Percentiles rank a stretch among this genome's conserved stretches.
phyloP scores from a whole-genome alignment of 2,113 vertebrate species.

The Macquaria ambigua region DNA sequence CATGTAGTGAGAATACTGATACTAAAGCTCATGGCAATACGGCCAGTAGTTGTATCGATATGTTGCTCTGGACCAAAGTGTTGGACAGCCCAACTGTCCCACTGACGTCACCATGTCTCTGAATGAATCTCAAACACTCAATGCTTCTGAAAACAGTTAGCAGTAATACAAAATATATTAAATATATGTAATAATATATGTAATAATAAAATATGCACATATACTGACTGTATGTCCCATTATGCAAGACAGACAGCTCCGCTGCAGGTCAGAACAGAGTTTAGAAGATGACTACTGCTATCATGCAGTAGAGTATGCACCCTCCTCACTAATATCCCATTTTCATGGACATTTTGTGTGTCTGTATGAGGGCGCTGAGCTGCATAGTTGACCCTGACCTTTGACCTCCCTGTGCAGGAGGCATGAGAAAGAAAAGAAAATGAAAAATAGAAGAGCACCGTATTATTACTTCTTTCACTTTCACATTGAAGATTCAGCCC shows the following conservation, averaged over 20 bases:
- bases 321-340: background rate
- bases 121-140: too few relatives aligned
- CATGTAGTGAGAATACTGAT: background rate
- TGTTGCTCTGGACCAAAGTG: too few relatives aligned
- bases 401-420: background rate
- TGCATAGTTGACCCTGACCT: background rate
- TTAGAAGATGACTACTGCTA: background rate
- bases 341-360: background rate
- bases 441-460: background rate
- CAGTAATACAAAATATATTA: too few relatives aligned
- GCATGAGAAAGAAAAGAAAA: background rate
- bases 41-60: too few relatives aligned
- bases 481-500: background rate
- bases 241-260: too few relatives aligned
- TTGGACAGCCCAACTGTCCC: too few relatives aligned
- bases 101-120: too few relatives aligned
- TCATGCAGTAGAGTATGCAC: background rate
- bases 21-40: background rate
- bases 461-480: slow-evolving; percentile 15
- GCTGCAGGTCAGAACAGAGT: background rate
- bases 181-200: too few relatives aligned
- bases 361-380: background rate
- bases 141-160: too few relatives aligned
- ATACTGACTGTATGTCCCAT: too few relatives aligned
- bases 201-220: too few relatives aligned